Evolutionary conservation across 2,797 vertebrate genomes (phyloP).

Genomic region (Buphagus erythrorhynchus): DNA sequence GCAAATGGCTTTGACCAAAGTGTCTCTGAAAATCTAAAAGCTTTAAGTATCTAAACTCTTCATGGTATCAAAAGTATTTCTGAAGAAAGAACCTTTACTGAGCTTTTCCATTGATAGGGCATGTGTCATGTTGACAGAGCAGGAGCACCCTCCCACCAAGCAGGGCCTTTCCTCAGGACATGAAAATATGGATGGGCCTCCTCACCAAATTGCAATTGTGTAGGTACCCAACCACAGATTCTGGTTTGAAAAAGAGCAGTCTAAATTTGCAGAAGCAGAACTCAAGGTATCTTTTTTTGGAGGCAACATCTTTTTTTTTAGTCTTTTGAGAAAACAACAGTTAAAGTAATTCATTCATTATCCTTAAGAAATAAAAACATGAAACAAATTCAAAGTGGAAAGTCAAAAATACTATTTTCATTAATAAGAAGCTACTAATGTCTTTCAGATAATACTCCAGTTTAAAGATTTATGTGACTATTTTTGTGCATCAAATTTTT

Average conservation of each 20-base stretch:
- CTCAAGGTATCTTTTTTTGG: neutral
- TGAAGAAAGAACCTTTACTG: neutral
- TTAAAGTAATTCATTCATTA: neutral
- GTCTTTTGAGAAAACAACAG: neutral
- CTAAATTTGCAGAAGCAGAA: neutral
- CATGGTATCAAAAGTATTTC: neutral
- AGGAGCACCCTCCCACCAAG: neutral
- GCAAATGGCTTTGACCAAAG: neutral
- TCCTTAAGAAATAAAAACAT: neutral
- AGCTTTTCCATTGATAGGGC: neutral
- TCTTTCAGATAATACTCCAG: neutral
- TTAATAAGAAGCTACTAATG: neutral
- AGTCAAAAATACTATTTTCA: neutral
- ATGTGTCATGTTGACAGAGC: neutral
- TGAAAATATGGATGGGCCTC: neutral
- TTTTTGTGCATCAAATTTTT: neutral
- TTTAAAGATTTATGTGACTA: neutral
- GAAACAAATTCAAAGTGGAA: neutral
- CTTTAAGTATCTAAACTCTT: neutral
- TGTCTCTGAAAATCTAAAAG: neutral
- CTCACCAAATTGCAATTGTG: neutral
- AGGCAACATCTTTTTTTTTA: neutral
- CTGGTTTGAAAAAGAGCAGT: neutral
- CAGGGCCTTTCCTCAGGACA: neutral
- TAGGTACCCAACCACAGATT: neutral